Percentiles rank a stretch among this genome's conserved stretches.
phyloP scores from a whole-genome alignment of 2,113 vertebrate species.

The Syngnathus floridae region DNA sequence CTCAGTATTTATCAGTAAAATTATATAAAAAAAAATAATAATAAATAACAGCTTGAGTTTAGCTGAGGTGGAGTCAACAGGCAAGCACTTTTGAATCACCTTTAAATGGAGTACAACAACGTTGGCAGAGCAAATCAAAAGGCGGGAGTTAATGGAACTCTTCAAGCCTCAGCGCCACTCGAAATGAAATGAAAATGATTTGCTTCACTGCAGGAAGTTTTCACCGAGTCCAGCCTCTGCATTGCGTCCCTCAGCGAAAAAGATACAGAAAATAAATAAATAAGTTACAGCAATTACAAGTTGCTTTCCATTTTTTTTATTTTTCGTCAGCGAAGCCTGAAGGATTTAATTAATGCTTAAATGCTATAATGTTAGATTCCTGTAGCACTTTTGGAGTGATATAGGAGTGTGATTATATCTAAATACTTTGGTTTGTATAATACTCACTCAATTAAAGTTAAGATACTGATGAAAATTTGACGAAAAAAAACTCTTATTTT shows the following conservation, averaged over 20 bases:
- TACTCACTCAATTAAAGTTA: not conserved
- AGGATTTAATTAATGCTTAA: slow-evolving; percentile 4
- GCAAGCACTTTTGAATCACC: slow-evolving; percentile 12
- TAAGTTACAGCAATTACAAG: not conserved
- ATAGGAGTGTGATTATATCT: not conserved
- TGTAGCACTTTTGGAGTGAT: not conserved
- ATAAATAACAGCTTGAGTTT: not conserved
- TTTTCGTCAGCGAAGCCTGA: not conserved
- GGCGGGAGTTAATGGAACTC: slow-evolving; percentile 39
- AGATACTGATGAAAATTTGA: too few relatives aligned
- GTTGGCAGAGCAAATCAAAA: slow-evolving; percentile 36
- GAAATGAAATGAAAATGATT: slow-evolving; percentile 4
- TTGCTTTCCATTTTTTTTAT: not conserved
- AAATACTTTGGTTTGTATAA: too few relatives aligned
- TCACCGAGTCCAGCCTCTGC: not conserved
- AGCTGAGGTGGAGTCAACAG: not conserved
- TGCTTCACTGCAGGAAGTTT: slow-evolving; percentile 1
- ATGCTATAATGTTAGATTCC: not conserved
- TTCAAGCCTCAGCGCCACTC: not conserved
- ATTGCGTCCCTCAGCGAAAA: not conserved
- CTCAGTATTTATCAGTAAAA: too few relatives aligned
- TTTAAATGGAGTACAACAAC: slow-evolving; percentile 22
- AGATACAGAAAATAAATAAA: not conserved
- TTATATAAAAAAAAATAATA: too few relatives aligned
- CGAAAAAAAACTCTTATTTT: too few relatives aligned